Base-by-base conservation (phyloP, 2,888 invertebrate genomes). In the Zaprionus lineosus region DNA sequence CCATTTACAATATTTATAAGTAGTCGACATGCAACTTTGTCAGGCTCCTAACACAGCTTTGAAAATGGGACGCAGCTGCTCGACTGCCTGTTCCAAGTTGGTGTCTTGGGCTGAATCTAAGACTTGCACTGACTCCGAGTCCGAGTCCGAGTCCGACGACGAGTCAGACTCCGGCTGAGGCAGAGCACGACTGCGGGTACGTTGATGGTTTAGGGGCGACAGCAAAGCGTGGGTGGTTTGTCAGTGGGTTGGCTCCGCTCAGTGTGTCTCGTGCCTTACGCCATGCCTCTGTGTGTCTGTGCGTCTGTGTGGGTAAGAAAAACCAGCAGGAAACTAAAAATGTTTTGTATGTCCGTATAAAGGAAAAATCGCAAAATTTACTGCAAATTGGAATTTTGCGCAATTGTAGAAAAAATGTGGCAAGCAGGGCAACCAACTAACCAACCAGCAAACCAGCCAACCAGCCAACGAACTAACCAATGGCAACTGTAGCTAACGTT, bases 381-480 rank as follows among this genome's bases (percentile, higher is more conserved):
- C 87, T 88, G 88, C 87, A 88, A 88, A 88, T 88, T 88, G 87
- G 88, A 86, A 84, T 86, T 87, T 84, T 84, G 78, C 86, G 81
- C 87, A 85, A 84, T 87, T 83, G 84, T 84, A 81, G 81, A 84
- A 74, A 74, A 67, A 73, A 72, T 74, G 75, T 74, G 77, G 77
- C 74, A 62, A 70, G 58, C 61, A 47, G 55, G 34, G 46, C 33
- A 43, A 34, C 21, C 19, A 44, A 28, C 33, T 14, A 50, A 16
- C 11, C 21, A 36, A 36, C 12, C 34, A 52, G 29, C 34, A 18
- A 40, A 51, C 47, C 50, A 50, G 11, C 33, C 26, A 15, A 47
- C n/a, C 7, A 18, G 11, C 7, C 7, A 21, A 31, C 24, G 19
- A 21, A 50, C 41, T 51, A 47, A 36, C 50, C 43, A 48, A 16